phyloP scores from a whole-genome alignment of 2,113 vertebrate species.

The Gila orcuttii region DNA sequence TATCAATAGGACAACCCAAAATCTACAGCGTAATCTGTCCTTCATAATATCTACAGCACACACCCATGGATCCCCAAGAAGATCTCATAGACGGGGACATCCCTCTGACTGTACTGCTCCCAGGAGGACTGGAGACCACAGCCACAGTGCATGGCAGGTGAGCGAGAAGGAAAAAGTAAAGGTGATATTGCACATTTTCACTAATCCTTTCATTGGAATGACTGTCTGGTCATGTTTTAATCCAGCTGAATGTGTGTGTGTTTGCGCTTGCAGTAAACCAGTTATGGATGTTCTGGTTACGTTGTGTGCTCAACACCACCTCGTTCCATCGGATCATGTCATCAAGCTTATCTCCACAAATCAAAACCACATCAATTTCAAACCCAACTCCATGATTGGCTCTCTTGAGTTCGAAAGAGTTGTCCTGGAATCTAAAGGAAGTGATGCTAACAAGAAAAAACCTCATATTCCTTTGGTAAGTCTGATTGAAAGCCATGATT shows the following conservation, averaged over 20 bases:
- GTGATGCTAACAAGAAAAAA: slow-evolving; percentile 80
- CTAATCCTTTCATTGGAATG: not conserved
- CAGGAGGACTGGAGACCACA: slow-evolving; percentile 81
- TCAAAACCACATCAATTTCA: slow-evolving; percentile 86
- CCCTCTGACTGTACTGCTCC: slow-evolving; percentile 82
- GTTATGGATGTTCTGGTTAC: slow-evolving; percentile 93
- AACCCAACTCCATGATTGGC: slow-evolving; percentile 90
- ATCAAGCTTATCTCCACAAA: slow-evolving; percentile 86
- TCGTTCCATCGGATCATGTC: slow-evolving; percentile 89
- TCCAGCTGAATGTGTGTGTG: not conserved
- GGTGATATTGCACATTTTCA: not conserved
- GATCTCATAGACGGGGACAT: slow-evolving; percentile 80
- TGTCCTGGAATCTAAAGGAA: slow-evolving; percentile 84
- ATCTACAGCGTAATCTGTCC: not conserved
- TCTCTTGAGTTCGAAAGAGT: slow-evolving; percentile 87
- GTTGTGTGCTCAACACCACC: slow-evolving; percentile 88
- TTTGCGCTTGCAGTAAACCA: slow-evolving; percentile 80
- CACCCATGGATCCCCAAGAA: slow-evolving; percentile 82
- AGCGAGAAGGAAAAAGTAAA: not conserved
- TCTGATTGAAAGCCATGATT: not conserved
- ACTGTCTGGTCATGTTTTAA: too few species aligned
- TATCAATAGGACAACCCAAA: not conserved
- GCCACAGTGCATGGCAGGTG: slow-evolving; percentile 87
- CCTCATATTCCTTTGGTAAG: slow-evolving; percentile 89
- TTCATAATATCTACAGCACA: not conserved